Evolutionary conservation across 2,113 vertebrate genomes (phyloP).

Genomic region (Cyanistes caeruleus): DNA sequence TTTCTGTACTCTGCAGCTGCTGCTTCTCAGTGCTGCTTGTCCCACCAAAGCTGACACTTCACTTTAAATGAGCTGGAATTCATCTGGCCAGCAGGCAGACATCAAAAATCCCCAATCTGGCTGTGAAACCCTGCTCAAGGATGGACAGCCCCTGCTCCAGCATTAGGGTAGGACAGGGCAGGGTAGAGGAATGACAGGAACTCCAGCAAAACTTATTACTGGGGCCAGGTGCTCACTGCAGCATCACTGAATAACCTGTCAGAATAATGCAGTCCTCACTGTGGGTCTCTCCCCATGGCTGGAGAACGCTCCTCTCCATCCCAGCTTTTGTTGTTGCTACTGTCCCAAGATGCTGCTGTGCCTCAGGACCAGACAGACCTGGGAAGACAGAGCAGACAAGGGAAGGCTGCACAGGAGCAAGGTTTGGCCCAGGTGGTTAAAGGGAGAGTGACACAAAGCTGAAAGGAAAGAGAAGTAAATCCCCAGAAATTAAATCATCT

Average conservation of each 20-base stretch:
- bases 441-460: not conserved
- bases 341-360: not conserved
- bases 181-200: not conserved
- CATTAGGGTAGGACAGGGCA: not conserved
- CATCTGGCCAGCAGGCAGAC: not conserved
- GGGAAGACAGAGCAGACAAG: no score
- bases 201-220: not conserved
- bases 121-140: not conserved
- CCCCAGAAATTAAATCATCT: not conserved
- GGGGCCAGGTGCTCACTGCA: not conserved
- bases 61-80: not conserved
- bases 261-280: accelerated
- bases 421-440: not conserved
- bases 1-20: not conserved
- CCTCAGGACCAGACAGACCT: not conserved
- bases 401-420: accelerated
- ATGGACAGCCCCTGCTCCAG: not conserved
- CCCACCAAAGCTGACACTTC: not conserved
- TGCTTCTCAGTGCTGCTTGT: not conserved
- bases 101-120: not conserved
- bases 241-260: accelerated
- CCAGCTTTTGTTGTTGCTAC: not conserved
- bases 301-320: accelerated
- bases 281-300: accelerated
- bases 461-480: not conserved